Percentiles rank a stretch among this genome's conserved stretches.
phyloP scores from a whole-genome alignment of 2,888 invertebrate species.

The Chloromyia formosa region DNA sequence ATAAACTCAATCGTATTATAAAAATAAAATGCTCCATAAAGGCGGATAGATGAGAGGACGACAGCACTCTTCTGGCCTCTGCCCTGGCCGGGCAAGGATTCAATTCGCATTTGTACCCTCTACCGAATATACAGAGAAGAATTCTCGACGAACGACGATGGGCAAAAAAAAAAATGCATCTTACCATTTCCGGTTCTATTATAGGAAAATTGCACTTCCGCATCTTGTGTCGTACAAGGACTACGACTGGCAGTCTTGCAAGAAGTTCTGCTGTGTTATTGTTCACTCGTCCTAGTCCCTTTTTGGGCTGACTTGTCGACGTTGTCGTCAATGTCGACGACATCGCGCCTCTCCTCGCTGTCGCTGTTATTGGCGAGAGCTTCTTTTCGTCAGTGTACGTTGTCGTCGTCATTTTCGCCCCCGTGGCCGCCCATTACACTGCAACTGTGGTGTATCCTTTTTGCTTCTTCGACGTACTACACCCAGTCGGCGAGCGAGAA shows the following conservation, averaged over 20 bases:
- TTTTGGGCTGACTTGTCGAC: conserved; percentile 2
- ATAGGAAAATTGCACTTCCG: conserved; percentile 42
- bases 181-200: conserved; percentile 34
- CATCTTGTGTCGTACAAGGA: conserved; percentile 22
- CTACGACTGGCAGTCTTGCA: neutral
- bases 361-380: neutral
- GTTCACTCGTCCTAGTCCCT: neutral
- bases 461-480: neutral
- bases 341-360: neutral
- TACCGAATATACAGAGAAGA: neutral
- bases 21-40: neutral
- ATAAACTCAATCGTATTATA: neutral
- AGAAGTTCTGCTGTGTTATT: conserved; percentile 32
- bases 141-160: neutral
- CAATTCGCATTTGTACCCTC: conserved; percentile 17
- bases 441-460: neutral
- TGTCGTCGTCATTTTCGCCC: too few relatives aligned
- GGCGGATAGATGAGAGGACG: conserved; percentile 4
- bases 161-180: conserved; percentile 32
- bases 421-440: neutral
- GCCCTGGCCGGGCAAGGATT: conserved; percentile 7
- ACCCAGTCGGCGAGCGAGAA: too few relatives aligned
- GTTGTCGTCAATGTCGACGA: conserved; percentile 24
- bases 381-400: neutral
- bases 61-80: conserved; percentile 7